A percentile compares a stretch with the other conserved stretches of the same genome.
Conservation (phyloP, 2,888 invertebrate species). For the Phalera bucephala region DNA sequence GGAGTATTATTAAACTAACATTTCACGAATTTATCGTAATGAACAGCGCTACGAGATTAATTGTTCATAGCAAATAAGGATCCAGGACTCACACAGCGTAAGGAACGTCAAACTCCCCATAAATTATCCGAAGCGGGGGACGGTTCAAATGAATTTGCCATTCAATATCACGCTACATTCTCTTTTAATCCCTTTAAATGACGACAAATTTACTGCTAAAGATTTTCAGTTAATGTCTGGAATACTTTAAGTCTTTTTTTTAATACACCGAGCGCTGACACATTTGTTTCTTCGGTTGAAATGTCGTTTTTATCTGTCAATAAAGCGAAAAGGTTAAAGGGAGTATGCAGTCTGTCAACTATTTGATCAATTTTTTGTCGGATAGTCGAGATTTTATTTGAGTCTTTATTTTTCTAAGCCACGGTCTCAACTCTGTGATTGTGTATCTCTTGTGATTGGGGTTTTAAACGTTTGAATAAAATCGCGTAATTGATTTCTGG, state of each 20-base stretch:
- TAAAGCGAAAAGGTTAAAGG: conserved; percentile 19
- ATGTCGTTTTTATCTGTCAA: conserved; percentile 41
- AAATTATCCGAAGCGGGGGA: conserved; percentile 55
- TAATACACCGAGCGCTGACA: conserved; percentile 40
- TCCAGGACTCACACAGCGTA: conserved; percentile 28
- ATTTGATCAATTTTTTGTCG: not conserved
- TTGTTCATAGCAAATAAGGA: too few relatives aligned
- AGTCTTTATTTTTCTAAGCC: not conserved
- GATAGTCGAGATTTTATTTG: not conserved
- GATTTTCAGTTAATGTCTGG: conserved; percentile 63
- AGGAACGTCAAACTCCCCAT: conserved; percentile 57
- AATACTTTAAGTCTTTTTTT: conserved; percentile 50
- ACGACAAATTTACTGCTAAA: conserved; percentile 75
- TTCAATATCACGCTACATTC: conserved; percentile 78
- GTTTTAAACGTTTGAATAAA: too few relatives aligned
- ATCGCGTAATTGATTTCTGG: too few relatives aligned
- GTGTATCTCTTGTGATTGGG: too few relatives aligned
- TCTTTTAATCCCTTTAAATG: conserved; percentile 76
- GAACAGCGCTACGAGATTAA: too few relatives aligned
- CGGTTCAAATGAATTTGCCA: conserved; percentile 67
- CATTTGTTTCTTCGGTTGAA: conserved; percentile 47
- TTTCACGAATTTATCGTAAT: too few relatives aligned
- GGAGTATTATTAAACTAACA: too few relatives aligned
- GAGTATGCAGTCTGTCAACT: not conserved
- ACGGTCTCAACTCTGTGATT: too few relatives aligned